Conservation (phyloP, 2,113 vertebrate genomes). For the Leucoraja erinaceus region DNA sequence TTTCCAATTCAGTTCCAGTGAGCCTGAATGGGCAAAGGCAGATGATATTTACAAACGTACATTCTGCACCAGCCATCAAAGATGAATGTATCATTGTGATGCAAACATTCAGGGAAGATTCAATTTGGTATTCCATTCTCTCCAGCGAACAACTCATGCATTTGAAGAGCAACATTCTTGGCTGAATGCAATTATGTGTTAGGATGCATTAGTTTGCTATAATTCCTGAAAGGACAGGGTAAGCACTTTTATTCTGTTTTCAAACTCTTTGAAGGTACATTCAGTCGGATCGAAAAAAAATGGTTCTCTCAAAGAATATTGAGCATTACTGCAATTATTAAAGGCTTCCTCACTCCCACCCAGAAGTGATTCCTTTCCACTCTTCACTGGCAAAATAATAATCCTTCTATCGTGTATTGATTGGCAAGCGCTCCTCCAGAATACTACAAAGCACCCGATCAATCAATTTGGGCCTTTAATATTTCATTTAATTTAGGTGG, state of each 20-base stretch:
- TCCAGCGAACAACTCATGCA: background rate
- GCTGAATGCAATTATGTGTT: background rate
- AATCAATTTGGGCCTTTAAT: background rate
- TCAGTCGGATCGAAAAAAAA: background rate
- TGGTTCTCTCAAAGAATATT: background rate
- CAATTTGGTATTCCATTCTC: background rate
- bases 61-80: no score
- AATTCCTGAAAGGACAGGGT: no score
- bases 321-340: background rate
- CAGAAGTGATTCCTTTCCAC: background rate
- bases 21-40: no score
- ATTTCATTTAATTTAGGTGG: background rate
- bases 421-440: no score
- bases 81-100: background rate
- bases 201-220: background rate
- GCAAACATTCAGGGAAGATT: background rate
- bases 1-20: no score
- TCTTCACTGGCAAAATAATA: background rate
- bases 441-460: no score
- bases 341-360: background rate
- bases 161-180: background rate
- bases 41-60: no score
- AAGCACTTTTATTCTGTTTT: background rate
- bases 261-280: background rate
- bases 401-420: background rate